A percentile compares a stretch with the other conserved stretches of the same genome.
Conservation (phyloP, 1,140 invertebrate genomes). For the Dendroctonus valens region DNA sequence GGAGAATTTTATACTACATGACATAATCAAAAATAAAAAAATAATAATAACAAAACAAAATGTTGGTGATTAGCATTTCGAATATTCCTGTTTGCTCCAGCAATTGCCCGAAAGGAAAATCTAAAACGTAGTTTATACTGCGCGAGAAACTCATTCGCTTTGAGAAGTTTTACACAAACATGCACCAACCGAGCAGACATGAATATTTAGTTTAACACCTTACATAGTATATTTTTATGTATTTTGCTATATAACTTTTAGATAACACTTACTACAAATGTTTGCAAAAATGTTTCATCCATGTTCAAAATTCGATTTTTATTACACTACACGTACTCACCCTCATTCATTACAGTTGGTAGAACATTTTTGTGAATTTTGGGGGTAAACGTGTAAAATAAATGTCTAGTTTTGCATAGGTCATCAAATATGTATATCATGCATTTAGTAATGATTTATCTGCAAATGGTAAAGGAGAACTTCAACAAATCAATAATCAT, state of each 20-base stretch:
- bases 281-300: neutral
- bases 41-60: neutral
- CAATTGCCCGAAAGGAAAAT: no score
- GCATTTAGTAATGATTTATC: slow-evolving; percentile 2
- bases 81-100: no score
- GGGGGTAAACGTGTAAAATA: neutral
- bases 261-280: neutral
- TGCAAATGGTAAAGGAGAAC: neutral
- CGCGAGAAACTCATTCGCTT: neutral
- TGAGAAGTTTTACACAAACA: neutral
- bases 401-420: neutral
- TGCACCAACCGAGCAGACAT: neutral
- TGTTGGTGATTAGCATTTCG: no score
- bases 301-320: no score
- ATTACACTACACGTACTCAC: no score
- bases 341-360: neutral
- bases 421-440: neutral
- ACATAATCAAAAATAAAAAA: slow-evolving; percentile 5
- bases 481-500: no score
- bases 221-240: slow-evolving; percentile 2
- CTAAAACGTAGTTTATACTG: no score
- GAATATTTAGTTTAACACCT: neutral
- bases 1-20: slow-evolving; percentile 1
- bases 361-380: neutral
- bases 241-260: slow-evolving; percentile 1